These are phyloP conservation scores for Molanna angustata DNA, from an alignment of 2,888 invertebrate genomes.

Conservation along the genomic window DNA sequence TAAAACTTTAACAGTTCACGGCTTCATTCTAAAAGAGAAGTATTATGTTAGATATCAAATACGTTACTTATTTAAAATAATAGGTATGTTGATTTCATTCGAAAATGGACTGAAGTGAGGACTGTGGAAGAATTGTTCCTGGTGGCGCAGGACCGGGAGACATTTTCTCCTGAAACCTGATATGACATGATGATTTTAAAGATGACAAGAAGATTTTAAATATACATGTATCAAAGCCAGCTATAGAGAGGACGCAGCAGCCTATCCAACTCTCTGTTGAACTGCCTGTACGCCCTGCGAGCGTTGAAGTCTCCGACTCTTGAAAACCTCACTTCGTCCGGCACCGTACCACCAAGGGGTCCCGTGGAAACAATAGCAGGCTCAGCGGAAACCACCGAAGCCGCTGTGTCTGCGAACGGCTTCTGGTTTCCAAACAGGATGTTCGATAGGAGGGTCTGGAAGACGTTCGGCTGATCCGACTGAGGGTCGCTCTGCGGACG, in stretches of 20 bases:
- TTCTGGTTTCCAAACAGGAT: constrained; percentile 7
- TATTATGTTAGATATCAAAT: no score
- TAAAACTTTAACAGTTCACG: no score
- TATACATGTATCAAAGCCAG: constrained; percentile 43
- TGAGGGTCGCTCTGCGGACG: neutral
- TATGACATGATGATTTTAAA: no score
- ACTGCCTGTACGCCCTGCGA: constrained; percentile 39
- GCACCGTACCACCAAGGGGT: constrained; percentile 21
- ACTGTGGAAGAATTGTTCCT: no score
- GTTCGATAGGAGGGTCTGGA: constrained; percentile 4
- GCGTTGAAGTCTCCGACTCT: constrained; percentile 11
- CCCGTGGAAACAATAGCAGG: constrained; percentile 1
- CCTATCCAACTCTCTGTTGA: constrained; percentile 44
- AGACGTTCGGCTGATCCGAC: neutral
- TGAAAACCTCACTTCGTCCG: constrained; percentile 8
- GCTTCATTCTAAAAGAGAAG: no score
- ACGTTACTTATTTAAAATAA: no score
- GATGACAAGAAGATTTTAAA: no score
- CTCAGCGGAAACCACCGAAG: neutral
- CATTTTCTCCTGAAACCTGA: no score
- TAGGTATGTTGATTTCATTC: no score
- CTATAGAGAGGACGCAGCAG: constrained; percentile 45
- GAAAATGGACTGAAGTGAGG: no score
- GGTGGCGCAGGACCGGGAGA: no score
- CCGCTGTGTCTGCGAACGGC: neutral